phyloP scores from a whole-genome alignment of 2,888 invertebrate species.

The Didymodactylos carnosus region DNA sequence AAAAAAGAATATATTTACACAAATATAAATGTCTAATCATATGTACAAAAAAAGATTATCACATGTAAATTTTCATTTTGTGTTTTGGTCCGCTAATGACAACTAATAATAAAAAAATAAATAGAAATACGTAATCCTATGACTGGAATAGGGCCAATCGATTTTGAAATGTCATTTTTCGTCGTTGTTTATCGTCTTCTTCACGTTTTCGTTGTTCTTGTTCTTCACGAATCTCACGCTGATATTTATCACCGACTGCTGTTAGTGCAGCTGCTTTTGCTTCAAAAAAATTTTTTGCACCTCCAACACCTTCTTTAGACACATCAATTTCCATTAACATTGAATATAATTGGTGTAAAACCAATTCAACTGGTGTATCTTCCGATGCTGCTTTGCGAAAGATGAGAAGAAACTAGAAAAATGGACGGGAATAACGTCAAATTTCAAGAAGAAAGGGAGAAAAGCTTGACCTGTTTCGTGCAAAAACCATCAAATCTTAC shows the following conservation, averaged over 20 bases:
- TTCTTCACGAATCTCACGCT: constrained; percentile 13
- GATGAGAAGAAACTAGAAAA: constrained; percentile 41
- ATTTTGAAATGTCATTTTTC: neutral
- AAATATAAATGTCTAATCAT: too few relatives aligned
- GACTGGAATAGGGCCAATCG: neutral
- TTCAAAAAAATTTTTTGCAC: constrained; percentile 84
- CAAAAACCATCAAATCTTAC: too few relatives aligned
- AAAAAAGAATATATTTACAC: too few relatives aligned
- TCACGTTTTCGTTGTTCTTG: constrained; percentile 13
- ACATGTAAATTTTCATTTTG: too few relatives aligned
- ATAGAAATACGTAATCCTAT: too few relatives aligned
- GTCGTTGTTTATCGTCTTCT: constrained; percentile 3
- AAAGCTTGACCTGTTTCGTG: too few relatives aligned
- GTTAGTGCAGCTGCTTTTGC: constrained; percentile 48
- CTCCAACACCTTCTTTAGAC: constrained; percentile 75
- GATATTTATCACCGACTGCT: constrained; percentile 1
- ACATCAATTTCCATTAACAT: constrained; percentile 68
- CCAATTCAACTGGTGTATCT: constrained; percentile 40
- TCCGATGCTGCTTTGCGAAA: constrained; percentile 55
- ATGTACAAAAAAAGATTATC: too few relatives aligned
- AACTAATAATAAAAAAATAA: too few relatives aligned
- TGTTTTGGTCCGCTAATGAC: too few relatives aligned
- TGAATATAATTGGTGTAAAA: constrained; percentile 61
- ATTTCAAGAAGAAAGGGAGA: neutral
- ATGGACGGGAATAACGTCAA: too few relatives aligned